phyloP scores from a whole-genome alignment of 2,888 invertebrate species.

The Calameuta pallipes region DNA sequence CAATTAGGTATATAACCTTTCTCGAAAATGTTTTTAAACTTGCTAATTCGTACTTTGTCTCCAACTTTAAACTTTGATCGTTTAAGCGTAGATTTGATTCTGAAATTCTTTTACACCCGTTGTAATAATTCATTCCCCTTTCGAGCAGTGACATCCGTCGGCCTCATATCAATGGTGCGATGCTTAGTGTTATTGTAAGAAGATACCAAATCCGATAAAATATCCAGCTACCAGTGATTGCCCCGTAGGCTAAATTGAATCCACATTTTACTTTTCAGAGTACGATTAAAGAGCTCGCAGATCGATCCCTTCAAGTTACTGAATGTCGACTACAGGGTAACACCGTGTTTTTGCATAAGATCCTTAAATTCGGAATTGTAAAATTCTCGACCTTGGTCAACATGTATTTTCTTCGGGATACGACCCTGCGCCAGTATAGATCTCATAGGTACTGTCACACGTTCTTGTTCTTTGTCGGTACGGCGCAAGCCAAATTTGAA shows the following conservation, averaged over 20 bases:
- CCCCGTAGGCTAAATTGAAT: constrained; percentile 32
- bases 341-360: constrained; percentile 19
- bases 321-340: constrained; percentile 32
- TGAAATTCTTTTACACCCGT: background rate
- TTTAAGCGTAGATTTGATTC: background rate
- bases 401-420: background rate
- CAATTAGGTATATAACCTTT: constrained; percentile 41
- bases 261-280: constrained; percentile 43
- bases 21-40: constrained; percentile 39
- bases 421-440: background rate
- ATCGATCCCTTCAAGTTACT: constrained; percentile 46
- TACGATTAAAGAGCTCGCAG: constrained; percentile 49
- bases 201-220: constrained; percentile 22
- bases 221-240: constrained; percentile 34
- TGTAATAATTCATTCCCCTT: background rate
- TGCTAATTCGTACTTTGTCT: constrained; percentile 37
- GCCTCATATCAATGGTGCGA: constrained; percentile 44
- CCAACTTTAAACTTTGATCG: constrained; percentile 12
- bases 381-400: constrained; percentile 28
- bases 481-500: background rate
- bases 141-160: constrained; percentile 46
- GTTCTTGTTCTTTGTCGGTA: constrained; percentile 17
- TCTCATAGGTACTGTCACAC: constrained; percentile 14
- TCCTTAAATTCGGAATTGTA: constrained; percentile 22
- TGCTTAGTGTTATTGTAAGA: constrained; percentile 48